Conservation (phyloP, 1,140 invertebrate species). For the Palaemon carinicauda region DNA sequence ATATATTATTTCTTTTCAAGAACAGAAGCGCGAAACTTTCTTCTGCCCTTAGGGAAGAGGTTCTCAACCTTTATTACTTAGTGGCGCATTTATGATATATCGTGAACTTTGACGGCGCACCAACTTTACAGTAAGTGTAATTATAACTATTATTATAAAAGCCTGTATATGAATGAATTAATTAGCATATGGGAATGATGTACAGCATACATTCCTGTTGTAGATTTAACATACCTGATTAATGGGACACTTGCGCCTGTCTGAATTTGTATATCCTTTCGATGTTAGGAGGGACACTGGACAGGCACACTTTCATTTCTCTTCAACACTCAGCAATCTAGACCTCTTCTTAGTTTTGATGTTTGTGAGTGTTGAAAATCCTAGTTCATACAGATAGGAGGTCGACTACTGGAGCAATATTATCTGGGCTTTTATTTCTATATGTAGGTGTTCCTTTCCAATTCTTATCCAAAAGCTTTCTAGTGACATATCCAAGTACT, state of each 20-base stretch:
- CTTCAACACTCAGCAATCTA: background rate
- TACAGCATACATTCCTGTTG: no score
- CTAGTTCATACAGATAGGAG: conserved; percentile 24
- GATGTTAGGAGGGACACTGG: background rate
- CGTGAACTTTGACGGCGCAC: no score
- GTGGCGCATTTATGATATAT: no score
- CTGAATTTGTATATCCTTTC: background rate
- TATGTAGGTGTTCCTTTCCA: background rate
- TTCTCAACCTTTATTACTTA: no score
- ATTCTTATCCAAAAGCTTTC: background rate
- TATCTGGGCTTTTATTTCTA: background rate
- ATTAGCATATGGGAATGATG: no score
- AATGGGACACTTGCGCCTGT: conserved; percentile 6
- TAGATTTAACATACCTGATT: background rate
- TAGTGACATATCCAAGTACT: background rate
- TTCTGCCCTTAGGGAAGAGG: no score
- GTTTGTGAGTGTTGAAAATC: background rate
- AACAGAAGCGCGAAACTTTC: no score
- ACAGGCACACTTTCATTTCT: conserved; percentile 14
- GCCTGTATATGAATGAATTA: no score
- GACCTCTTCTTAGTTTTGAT: conserved; percentile 9
- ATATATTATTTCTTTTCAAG: no score
- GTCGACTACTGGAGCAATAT: background rate
- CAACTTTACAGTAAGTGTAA: no score
- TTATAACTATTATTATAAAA: no score